A percentile compares a stretch with the other conserved stretches of the same genome.
Evolutionary conservation across 2,888 invertebrate genomes (phyloP).

Genomic region (Trachelus stipa): DNA sequence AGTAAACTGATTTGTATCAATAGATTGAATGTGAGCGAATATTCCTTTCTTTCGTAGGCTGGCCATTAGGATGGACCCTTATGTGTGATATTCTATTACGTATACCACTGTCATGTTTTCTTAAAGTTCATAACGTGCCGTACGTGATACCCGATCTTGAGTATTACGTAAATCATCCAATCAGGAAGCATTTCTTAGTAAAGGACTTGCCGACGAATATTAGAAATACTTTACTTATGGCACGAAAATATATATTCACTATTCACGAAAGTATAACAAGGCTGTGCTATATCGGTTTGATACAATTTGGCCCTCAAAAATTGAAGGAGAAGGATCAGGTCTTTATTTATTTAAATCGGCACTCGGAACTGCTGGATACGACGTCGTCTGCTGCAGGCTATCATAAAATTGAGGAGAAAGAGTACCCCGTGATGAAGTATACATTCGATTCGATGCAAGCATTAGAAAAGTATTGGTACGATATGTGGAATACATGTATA

Average conservation of each 20-base stretch:
- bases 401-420: slow-evolving; percentile 71
- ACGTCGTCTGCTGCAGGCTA: slow-evolving; percentile 74
- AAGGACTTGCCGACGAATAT: slow-evolving; percentile 71
- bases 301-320: slow-evolving; percentile 76
- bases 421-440: slow-evolving; percentile 71
- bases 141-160: slow-evolving; percentile 71
- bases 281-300: slow-evolving; percentile 76
- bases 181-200: slow-evolving; percentile 74
- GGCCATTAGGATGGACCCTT: slow-evolving; percentile 76
- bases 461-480: slow-evolving; percentile 77
- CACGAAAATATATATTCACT: slow-evolving; percentile 72
- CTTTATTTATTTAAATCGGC: slow-evolving; percentile 77
- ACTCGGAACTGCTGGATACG: slow-evolving; percentile 75
- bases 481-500: slow-evolving; percentile 76
- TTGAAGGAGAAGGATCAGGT: slow-evolving; percentile 78
- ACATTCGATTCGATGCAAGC: slow-evolving; percentile 69
- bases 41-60: slow-evolving; percentile 59
- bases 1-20: neutral
- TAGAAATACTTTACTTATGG: slow-evolving; percentile 68
- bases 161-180: slow-evolving; percentile 74
- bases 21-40: neutral
- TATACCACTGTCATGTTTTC: slow-evolving; percentile 78
- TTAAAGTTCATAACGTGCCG: slow-evolving; percentile 74
- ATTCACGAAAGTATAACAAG: slow-evolving; percentile 71
- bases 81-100: slow-evolving; percentile 77